Percentiles rank a stretch among this genome's conserved stretches.
Evolutionary conservation across 2,888 invertebrate species (phyloP).

Genomic region (Tenthredo scrophulariae): DNA sequence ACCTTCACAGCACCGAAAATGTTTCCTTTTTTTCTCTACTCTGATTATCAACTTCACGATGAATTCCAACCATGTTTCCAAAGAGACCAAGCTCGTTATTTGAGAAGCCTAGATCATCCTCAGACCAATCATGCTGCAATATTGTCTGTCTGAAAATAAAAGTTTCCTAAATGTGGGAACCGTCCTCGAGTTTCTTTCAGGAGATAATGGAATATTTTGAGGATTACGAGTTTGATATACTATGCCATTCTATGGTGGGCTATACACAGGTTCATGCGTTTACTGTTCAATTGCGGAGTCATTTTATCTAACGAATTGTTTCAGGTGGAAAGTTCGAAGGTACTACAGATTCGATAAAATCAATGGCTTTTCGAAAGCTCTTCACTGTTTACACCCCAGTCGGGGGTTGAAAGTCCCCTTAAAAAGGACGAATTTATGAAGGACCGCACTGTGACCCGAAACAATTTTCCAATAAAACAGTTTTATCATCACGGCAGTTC

Average conservation of each 20-base stretch:
- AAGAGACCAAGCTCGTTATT: too few species aligned
- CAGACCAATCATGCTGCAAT: not conserved
- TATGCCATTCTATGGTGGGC: not conserved
- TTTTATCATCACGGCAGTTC: not conserved
- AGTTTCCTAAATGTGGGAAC: not conserved
- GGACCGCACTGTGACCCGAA: not conserved
- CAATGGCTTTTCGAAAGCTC: not conserved
- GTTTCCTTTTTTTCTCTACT: not conserved
- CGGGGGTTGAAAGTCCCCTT: not conserved
- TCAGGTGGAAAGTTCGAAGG: not conserved
- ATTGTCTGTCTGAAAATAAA: not conserved
- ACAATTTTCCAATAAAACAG: slow-evolving; percentile 12
- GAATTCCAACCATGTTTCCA: not conserved
- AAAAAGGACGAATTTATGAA: not conserved
- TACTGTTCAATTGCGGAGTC: not conserved
- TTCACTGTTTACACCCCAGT: not conserved
- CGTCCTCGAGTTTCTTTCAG: not conserved
- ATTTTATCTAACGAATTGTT: not conserved
- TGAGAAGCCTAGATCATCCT: too few species aligned
- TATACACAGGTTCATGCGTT: not conserved
- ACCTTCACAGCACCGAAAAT: not conserved
- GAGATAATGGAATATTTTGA: not conserved
- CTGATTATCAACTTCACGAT: not conserved
- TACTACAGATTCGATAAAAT: not conserved
- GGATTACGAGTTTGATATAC: not conserved